Evolutionary conservation across 2,888 invertebrate species (phyloP), one percentile per base, ranked within the genome.

Genomic region (Phragmatobia fuliginosa): DNA sequence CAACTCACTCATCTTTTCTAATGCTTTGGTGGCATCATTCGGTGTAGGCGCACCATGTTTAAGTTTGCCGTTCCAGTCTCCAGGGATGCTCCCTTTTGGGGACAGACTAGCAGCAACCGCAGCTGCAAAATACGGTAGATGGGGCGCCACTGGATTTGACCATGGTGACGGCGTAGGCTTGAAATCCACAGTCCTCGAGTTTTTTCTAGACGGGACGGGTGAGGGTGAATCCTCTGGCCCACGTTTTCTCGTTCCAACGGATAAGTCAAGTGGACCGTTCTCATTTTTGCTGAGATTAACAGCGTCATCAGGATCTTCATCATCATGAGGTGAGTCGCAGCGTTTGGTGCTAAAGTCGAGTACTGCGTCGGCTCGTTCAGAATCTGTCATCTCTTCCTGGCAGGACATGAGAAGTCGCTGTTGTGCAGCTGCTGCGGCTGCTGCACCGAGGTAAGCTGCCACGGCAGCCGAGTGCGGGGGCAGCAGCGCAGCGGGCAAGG

Each of bases 1-100:
- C 83, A 98, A 95, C 87, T 98, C 98, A 85, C 97, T 98, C 98
- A 98, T 98, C 90, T 98, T 98, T 88, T 98, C 98, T 68, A 98
- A 91, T 11, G 98, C 98, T 90, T 98, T 98, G 21, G 97, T 97
- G 0, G 98, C 98, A 84, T 98, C 98, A 84, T 96, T 98, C 0
- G 98, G 97, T 33, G 96, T 96, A 0, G 97, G 96, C 0, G 90
- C 90, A 2, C 91, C 92, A 77, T 97, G 96, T 87, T 98, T 98
- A 81, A 97, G 91, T 91, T 98, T 98, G 72, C 98, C 98, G 88
- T 97, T 98, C 98, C 97, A 98, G 58, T 96, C 96, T 18, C 92
- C 89, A 21, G 96, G 96, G 62, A 96, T 93, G 58, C 96, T 96
- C 38, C 96, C 96, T 85, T 97, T 97, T 8, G 97, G 97, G 28